Base-by-base conservation (phyloP, 2,797 vertebrate genomes). In the Pantherophis vulpinus region DNA sequence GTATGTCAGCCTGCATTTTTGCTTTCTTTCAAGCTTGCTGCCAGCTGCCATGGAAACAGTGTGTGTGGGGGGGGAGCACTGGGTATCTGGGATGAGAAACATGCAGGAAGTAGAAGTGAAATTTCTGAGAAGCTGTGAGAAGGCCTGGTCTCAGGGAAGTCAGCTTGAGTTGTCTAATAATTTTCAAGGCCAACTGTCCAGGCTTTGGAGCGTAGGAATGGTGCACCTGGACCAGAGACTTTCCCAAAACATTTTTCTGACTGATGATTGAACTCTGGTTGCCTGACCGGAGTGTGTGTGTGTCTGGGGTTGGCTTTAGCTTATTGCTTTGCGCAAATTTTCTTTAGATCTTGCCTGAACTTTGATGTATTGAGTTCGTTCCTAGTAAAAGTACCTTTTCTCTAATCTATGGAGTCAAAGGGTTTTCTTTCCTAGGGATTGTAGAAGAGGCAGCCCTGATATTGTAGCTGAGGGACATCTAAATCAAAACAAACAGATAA, bases 21-120 rank as follows among this genome's bases (percentile, higher is more conserved):
- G 16, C 7, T 74, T 32, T 74, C n/a, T 74, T 74, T 32, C n/a
- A 74, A 74, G 14, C n/a, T 74, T 74, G 66, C 16, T 74, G 66
- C n/a, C 66, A 74, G n/a, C n/a, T 74, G n/a, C n/a, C 16, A 18
- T 74, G n/a, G 66, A 32, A 37, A 74, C n/a, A 1, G 2, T 70
- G 14, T 3, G n/a, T 18, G 14, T 0, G n/a, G 0, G 6, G 5
- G 6, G 2, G 37, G 5, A 70, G 66, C n/a, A 37, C 12, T 37
- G 66, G 14, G 16, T 37, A 74, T 37, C 70, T 74, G 7, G 32
- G 32, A 20, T 32, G 14, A 2, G 2, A 74, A 74, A 13, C 16
- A 7, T 9, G 66, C 66, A 20, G n/a, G n/a, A 37, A 16, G 14
- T 70, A 6, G 14, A 74, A 74, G 29, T 74, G 66, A 74, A 74